These are phyloP conservation scores for Hippolais icterina DNA, from an alignment of 2,113 vertebrate genomes.

Conservation along the genomic window DNA sequence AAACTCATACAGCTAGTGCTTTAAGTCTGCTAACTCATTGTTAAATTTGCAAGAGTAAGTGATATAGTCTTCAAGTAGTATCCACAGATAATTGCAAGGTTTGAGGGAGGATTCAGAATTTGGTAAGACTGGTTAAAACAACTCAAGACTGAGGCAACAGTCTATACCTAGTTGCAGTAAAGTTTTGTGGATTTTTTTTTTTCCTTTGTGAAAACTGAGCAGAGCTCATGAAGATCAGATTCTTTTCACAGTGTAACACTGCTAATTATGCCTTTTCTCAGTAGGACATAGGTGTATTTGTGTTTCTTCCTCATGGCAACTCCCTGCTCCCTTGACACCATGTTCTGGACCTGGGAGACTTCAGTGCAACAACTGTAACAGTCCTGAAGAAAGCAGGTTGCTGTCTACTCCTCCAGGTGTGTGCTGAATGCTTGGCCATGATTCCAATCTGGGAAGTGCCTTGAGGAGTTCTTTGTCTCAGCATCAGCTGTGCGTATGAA, in stretches of 20 bases:
- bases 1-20: not conserved
- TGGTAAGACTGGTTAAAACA: not conserved
- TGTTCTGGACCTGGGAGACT: not conserved
- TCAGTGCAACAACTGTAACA: not conserved
- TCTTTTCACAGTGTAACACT: not conserved
- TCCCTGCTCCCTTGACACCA: not conserved
- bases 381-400: not conserved
- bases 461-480: not conserved
- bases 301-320: not conserved
- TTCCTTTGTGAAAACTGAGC: not conserved
- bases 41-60: not conserved
- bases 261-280: not conserved
- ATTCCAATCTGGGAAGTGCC: not conserved
- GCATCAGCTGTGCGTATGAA: not conserved
- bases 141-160: not conserved
- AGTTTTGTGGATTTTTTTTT: not conserved
- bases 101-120: not conserved
- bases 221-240: not conserved
- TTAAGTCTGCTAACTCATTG: not conserved
- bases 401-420: fast-evolving
- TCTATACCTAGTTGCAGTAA: not conserved
- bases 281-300: not conserved
- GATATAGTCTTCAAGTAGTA: not conserved
- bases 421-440: not conserved
- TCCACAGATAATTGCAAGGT: not conserved